A percentile compares a stretch with the other conserved stretches of the same genome.
These are phyloP conservation scores for Glaucidium brasilianum DNA, from an alignment of 2,113 vertebrate genomes.

Conservation along the genomic window DNA sequence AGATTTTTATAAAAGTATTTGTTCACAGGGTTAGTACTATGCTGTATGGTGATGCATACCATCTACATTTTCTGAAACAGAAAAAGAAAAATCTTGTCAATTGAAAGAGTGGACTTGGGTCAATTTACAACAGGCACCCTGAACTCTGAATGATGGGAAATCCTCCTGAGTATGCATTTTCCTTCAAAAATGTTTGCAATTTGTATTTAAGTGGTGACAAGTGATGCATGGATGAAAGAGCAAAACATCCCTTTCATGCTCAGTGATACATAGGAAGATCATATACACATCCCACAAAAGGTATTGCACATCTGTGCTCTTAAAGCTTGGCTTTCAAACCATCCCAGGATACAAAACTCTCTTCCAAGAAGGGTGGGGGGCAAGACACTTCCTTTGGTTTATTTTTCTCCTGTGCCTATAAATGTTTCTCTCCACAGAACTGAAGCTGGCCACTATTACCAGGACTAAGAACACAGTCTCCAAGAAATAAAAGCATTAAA, in stretches of 20 bases:
- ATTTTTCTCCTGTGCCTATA: background rate
- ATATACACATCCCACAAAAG: background rate
- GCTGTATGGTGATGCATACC: background rate
- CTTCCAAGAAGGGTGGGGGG: background rate
- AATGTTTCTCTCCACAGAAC: background rate
- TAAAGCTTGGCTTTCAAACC: background rate
- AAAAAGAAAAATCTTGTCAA: background rate
- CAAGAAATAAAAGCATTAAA: conserved; percentile 25
- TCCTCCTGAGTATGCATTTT: background rate
- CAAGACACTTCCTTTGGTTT: background rate
- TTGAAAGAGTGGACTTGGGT: background rate
- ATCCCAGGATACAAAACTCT: background rate
- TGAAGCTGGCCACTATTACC: background rate
- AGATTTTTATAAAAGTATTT: background rate
- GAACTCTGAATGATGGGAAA: background rate
- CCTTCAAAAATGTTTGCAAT: background rate
- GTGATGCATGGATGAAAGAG: background rate
- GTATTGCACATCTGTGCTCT: background rate
- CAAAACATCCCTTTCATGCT: background rate
- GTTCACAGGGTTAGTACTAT: background rate
- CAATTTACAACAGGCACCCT: background rate
- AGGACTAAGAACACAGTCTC: background rate
- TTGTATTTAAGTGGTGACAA: background rate
- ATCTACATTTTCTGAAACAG: background rate
- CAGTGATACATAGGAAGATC: background rate